phyloP scores from a whole-genome alignment of 2,888 invertebrate species.

The Drosophila peninsularis region DNA sequence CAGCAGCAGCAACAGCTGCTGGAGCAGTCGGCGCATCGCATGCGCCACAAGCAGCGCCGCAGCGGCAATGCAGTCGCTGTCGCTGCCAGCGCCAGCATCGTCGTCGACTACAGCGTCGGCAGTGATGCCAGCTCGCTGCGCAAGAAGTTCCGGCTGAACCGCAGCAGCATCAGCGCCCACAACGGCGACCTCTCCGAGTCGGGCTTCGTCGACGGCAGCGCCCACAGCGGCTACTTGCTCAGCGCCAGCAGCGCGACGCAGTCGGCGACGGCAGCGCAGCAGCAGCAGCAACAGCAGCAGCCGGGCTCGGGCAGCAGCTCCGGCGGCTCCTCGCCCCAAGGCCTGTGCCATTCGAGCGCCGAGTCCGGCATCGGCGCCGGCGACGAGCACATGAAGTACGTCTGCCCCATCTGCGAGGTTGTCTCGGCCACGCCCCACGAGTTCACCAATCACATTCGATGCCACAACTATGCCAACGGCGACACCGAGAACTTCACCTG shows the following conservation, averaged over 20 bases:
- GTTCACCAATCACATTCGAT: conserved; percentile 89
- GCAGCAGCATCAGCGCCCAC: conserved; percentile 48
- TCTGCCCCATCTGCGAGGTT: conserved; percentile 88
- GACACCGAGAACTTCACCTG: conserved; percentile 85
- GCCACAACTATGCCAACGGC: conserved; percentile 87
- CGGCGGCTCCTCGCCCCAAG: conserved; percentile 81
- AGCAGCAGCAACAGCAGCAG: conserved; percentile 34
- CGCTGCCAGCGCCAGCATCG: conserved; percentile 64
- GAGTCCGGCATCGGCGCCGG: conserved; percentile 80
- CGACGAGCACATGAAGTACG: conserved; percentile 85
- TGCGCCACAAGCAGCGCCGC: conserved; percentile 80
- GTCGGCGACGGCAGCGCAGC: conserved; percentile 15
- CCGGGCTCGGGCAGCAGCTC: conserved; percentile 67
- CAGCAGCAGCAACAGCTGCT: conserved; percentile 34
- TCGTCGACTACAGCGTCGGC: conserved; percentile 70
- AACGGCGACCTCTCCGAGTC: conserved; percentile 75
- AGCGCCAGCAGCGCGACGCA: conserved; percentile 45
- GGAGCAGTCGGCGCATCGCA: conserved; percentile 51
- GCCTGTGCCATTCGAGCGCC: conserved; percentile 60
- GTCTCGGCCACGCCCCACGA: conserved; percentile 88
- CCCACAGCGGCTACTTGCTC: conserved; percentile 70
- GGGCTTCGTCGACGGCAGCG: conserved; percentile 83
- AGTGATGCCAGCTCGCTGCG: conserved; percentile 79
- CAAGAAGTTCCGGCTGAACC: conserved; percentile 84
- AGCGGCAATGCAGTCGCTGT: conserved; percentile 54